Evolutionary conservation across 2,888 invertebrate genomes (phyloP), one percentile per base, ranked within the genome.

Genomic region (Nephrocerus scutellatus): DNA sequence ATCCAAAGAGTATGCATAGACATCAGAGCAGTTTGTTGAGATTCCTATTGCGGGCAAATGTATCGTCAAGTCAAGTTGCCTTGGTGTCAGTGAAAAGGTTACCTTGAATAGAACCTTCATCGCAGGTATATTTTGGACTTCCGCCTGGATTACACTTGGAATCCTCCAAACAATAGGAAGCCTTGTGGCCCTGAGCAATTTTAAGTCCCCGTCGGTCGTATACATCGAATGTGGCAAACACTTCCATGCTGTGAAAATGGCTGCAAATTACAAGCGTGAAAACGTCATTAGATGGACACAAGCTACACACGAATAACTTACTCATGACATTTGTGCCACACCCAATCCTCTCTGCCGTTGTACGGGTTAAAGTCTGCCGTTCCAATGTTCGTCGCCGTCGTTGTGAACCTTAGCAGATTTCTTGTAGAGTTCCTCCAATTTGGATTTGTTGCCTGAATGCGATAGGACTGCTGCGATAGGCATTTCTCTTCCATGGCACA

Each of bases 401-500:
- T 52, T 1, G 61, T 56, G 46, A 62, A 62, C n/a, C 62, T 55
- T 7, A 62, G 36, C 6, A 62, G 32, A 9, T 54, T 53, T 4
- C 62, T 55, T 14, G 47, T 32, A 0, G 56, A 57, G n/a, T n/a
- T n/a, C n/a, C n/a, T n/a, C n/a, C n/a, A n/a, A 1, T 39, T 9
- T 5, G 62, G 62, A 29, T 56, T 48, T 3, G 53, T 54, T 2
- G 31, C 36, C 3, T 58, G 52, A 33, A 59, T 55, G 7, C 41
- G 47, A 43, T 62, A 62, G 3, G 62, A 62, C 44, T 62, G 62
- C 3, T 40, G 36, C 1, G 61, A 55, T 6, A 62, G 15, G 12
- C 62, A 62, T 14, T 60, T 54, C 47, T 62, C 62, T 35, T 62
- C 62, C 62, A 62, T 62, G 40, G 62, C 62, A 18, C 62, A 62